Percentiles rank a stretch among this genome's conserved stretches.
These are phyloP conservation scores for Lutraria lutraria DNA, from an alignment of 2,888 invertebrate genomes.

Conservation along the genomic window DNA sequence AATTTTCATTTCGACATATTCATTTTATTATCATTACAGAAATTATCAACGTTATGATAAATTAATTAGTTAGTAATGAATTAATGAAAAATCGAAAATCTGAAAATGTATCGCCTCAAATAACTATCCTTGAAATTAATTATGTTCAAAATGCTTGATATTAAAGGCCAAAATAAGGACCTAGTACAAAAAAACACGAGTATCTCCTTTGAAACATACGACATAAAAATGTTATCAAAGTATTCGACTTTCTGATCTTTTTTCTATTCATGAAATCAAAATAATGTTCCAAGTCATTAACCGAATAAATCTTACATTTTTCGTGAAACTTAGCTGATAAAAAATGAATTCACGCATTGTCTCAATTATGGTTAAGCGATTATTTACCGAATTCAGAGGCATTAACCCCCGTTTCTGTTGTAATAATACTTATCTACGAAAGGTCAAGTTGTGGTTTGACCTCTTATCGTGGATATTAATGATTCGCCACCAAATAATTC, in stretches of 20 bases:
- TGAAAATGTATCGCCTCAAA: too few species aligned
- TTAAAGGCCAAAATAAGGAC: background rate
- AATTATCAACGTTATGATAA: too few species aligned
- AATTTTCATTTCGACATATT: too few species aligned
- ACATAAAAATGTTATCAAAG: background rate
- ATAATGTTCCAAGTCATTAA: slow-evolving; percentile 26
- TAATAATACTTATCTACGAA: slow-evolving; percentile 14
- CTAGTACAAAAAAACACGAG: background rate
- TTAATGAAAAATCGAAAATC: too few species aligned
- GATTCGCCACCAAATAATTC: slow-evolving; percentile 1
- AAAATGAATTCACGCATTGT: slow-evolving; percentile 31
- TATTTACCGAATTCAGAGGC: slow-evolving; percentile 28
- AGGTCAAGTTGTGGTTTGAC: background rate
- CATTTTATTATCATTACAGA: too few species aligned
- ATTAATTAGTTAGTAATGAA: too few species aligned
- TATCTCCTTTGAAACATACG: background rate
- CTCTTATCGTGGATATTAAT: slow-evolving; percentile 15
- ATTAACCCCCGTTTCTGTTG: background rate
- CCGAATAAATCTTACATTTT: slow-evolving; percentile 36
- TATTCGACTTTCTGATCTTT: slow-evolving; percentile 11
- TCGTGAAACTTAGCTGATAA: slow-evolving; percentile 38
- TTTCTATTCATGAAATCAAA: background rate
- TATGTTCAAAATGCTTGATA: background rate
- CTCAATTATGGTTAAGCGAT: slow-evolving; percentile 22
- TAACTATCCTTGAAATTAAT: too few species aligned